These are phyloP conservation scores for Dinothrombium tinctorium DNA, from an alignment of 1,140 invertebrate genomes.

Conservation along the genomic window DNA sequence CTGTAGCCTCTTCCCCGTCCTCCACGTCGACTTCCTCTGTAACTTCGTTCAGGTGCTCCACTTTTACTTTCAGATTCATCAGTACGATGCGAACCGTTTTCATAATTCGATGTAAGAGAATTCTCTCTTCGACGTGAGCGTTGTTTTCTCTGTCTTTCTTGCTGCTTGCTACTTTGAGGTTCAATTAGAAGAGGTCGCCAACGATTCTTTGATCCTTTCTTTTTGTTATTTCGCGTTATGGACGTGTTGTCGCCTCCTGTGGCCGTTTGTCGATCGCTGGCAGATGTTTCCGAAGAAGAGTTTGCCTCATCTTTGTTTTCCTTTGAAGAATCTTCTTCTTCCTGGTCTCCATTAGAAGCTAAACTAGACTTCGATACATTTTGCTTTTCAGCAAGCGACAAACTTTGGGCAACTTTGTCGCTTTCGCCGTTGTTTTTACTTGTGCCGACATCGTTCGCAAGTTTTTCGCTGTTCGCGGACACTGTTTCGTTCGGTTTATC, in stretches of 20 bases:
- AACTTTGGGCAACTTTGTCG: neutral
- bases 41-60: neutral
- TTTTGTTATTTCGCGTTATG: neutral
- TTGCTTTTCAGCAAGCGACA: neutral
- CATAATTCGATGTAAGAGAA: neutral
- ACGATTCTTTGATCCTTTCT: conserved; percentile 1
- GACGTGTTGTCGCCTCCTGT: neutral
- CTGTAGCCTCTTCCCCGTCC: neutral
- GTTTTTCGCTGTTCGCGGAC: no score
- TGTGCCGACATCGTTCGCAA: no score
- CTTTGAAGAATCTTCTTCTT: no score
- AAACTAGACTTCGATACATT: no score
- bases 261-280: no score
- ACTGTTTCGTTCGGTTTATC: no score
- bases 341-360: neutral
- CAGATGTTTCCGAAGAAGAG: no score
- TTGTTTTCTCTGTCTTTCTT: neutral
- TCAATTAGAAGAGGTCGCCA: neutral
- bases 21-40: neutral
- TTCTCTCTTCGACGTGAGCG: neutral
- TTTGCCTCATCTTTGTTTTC: neutral
- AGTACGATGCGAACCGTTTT: neutral
- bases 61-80: neutral
- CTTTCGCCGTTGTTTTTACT: neutral
- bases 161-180: neutral